Evolutionary conservation across 2,888 invertebrate genomes (phyloP), one percentile per base, ranked within the genome.

Genomic region (Drosophila quinaria): DNA sequence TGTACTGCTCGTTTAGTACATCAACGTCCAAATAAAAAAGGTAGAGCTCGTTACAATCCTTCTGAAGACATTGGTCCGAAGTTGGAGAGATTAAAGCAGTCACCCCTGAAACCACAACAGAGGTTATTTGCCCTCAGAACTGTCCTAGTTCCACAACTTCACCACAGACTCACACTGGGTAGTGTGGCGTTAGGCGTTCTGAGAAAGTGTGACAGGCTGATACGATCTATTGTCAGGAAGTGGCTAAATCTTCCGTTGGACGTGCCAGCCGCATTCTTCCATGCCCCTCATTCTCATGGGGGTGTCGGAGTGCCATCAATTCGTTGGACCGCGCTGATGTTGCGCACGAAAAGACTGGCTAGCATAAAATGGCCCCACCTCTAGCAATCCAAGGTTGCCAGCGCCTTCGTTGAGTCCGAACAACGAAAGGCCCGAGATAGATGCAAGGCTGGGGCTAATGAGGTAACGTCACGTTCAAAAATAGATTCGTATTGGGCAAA

Each of bases 41-140:
- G 35, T 13, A 13, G 35, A 13, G 35, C 35, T 35, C 35, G 13
- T 35, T 35, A 13, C 13, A 13, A 13, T 35, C 35, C 35, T 35
- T 35, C 35, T 13, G 35, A 35, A 13, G 35, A 13, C 35, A 35
- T 35, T 35, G 29, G 46, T 52, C 61, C 37, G 13, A 62, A 62
- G 61, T 37, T 54, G 37, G 15, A 37, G 25, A 35, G 35, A 46
- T 9, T 54, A 19, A 11, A 46, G 33, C 46, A 17, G 10, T 35
- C 62, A n/a, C 54, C 62, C 39, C 62, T 62, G 31, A 62, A 54
- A 8, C 54, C 37, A 13, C 61, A 61, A 19, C 61, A 46, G 25
- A 61, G 52, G 25, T 61, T 46, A 11, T 61, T 52, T n/a, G 62
- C 54, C 46, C 62, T 54, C 31, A 39, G 54, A 10, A 54, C 52